Evolutionary conservation across 2,797 vertebrate species (phyloP), one percentile per base, ranked within the genome.

Genomic region (Neomorphus geoffroyi): DNA sequence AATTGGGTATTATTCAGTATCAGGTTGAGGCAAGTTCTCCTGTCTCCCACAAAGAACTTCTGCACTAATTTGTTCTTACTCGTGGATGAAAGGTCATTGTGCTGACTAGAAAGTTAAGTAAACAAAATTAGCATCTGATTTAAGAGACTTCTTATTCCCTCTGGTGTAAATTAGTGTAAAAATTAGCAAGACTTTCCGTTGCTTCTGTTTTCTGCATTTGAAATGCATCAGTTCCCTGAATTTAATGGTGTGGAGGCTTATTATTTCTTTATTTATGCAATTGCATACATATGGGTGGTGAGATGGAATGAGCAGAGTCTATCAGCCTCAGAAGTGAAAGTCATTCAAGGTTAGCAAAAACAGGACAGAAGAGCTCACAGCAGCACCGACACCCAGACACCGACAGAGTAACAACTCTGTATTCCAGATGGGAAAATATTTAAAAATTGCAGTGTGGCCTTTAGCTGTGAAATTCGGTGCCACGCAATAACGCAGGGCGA

Each of bases 81-180:
- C 0, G 6, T 69, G 94, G 91, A 95, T 92, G 94, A 95, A 94
- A 97, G 96, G 96, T 97, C 96, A 93, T 89, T 94, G 88, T 94
- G 94, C 95, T 95, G 94, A 96, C 94, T 94, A 95, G 88, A 70
- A 97, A 94, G 95, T 96, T 96, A 96, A 96, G 86, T 96, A 97
- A 97, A 96, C 95, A 97, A 94, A 96, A 96, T 97, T 96, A 97
- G 92, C 96, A 96, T 96, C 94, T 95, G 92, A 96, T 96, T 96
- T 96, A 95, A 83, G 79, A 95, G 54, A 85, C 46, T 91, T 87
- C 88, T 93, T 95, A 97, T 96, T 96, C 95, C 95, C 94, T 95
- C 94, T 93, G 95, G 94, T 95, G 94, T 93, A 96, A 96, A 97
- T 96, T 97, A 97, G 94, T 97, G 94, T 96, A 96, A 96, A 96